Evolutionary conservation across 2,797 vertebrate genomes (phyloP).

Genomic region (Bovichtus variegatus): DNA sequence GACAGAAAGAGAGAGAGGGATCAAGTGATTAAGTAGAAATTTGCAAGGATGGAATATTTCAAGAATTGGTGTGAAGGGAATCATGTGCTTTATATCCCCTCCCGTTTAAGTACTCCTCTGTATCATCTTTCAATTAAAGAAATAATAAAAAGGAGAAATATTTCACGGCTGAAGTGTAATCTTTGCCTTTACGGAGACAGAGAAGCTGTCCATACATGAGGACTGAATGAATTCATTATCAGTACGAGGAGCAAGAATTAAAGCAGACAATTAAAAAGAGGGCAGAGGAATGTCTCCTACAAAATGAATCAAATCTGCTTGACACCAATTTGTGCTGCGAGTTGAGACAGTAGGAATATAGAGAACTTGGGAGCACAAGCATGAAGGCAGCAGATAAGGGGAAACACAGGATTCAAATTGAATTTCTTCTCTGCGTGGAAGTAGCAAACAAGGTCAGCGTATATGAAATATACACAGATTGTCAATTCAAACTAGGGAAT

Average conservation of each 20-base stretch:
- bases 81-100: slow-evolving; percentile 5
- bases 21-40: slow-evolving; percentile 14
- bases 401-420: slow-evolving; percentile 47
- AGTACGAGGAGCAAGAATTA: slow-evolving; percentile 43
- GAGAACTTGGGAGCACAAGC: background rate
- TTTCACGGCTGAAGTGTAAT: slow-evolving; percentile 39
- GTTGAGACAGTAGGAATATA: slow-evolving; percentile 16
- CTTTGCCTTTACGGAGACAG: slow-evolving; percentile 6
- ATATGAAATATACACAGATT: slow-evolving; percentile 27
- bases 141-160: slow-evolving; percentile 37
- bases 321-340: slow-evolving; percentile 32
- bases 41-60: background rate
- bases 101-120: slow-evolving; percentile 23
- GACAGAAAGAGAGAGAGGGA: slow-evolving; percentile 7
- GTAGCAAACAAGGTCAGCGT: slow-evolving; percentile 35
- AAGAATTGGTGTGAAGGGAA: slow-evolving; percentile 11
- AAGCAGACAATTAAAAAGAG: slow-evolving; percentile 56
- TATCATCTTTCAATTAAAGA: slow-evolving; percentile 60
- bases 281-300: slow-evolving; percentile 37
- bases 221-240: slow-evolving; percentile 54
- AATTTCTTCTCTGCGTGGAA: slow-evolving; percentile 22
- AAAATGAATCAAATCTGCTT: slow-evolving; percentile 53
- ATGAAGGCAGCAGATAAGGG: slow-evolving; percentile 36
- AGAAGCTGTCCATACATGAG: slow-evolving; percentile 36
- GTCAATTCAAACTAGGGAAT: slow-evolving; percentile 28